These are phyloP conservation scores for Venturia canescens DNA, from an alignment of 1,140 invertebrate species.

Conservation along the genomic window DNA sequence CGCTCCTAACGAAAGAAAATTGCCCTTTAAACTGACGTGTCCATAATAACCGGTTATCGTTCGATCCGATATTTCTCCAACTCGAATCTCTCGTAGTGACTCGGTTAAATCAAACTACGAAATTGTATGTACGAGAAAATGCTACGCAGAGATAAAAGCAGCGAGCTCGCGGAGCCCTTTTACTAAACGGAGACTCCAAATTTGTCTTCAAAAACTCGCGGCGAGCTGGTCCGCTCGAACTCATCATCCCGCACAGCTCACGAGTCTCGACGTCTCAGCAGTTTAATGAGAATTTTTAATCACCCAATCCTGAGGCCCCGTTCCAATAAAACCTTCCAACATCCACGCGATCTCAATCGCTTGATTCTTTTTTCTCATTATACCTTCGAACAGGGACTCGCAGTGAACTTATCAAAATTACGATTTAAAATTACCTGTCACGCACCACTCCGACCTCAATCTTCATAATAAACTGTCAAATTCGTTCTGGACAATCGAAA, in stretches of 20 bases:
- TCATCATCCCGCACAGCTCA: constrained; percentile 64
- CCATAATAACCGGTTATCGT: constrained; percentile 48
- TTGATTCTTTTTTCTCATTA: background rate
- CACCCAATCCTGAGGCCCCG: constrained; percentile 61
- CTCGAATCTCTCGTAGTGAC: constrained; percentile 1
- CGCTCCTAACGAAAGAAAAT: constrained; percentile 35
- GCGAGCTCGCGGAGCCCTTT: too few relatives aligned
- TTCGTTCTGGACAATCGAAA: background rate
- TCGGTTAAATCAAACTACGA: constrained; percentile 4
- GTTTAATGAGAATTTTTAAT: constrained; percentile 71
- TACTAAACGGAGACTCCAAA: background rate
- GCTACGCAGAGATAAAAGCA: too few relatives aligned
- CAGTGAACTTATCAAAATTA: constrained; percentile 24
- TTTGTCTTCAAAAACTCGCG: background rate
- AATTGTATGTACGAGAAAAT: background rate
- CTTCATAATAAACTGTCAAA: background rate
- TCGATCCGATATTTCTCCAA: constrained; percentile 31
- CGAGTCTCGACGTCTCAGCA: constrained; percentile 58
- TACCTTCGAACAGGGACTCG: background rate
- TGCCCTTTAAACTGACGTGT: background rate
- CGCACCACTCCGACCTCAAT: background rate
- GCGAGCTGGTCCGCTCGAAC: constrained; percentile 19
- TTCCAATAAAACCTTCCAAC: constrained; percentile 41
- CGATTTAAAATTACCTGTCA: constrained; percentile 27
- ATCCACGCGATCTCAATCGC: constrained; percentile 17